Base-by-base conservation (phyloP, 1,140 invertebrate genomes). In the Sipha flava region DNA sequence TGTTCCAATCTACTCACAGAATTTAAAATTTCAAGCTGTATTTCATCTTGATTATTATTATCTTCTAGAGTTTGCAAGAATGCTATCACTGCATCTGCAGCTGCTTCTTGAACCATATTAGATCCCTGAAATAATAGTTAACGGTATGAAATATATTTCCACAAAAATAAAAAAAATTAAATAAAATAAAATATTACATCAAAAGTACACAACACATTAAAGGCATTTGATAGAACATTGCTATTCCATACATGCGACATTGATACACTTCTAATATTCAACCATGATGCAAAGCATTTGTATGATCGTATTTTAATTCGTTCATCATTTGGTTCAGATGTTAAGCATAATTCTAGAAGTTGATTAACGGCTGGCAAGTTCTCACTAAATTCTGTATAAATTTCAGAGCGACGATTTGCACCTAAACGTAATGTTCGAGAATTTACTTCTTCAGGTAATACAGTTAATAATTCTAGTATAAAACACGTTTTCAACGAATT, bases 391-490 rank as follows among this genome's bases (percentile, higher is more conserved):
- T 96, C 92, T 70, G 90, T 87, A 82, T 92, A 90, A 23, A 98
- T 88, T 85, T 97, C 92, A 81, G 92, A 88, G 79, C 96, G 87
- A 83, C 97, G 87, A 87, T 98, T 98, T 81, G 93, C 93, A 31
- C 96, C 96, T 79, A 99, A 87, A 83, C 94, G 91, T 34, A 98
- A 86, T 82, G 90, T 91, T 83, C 93, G 87, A 14, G 91, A 94
- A 84, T 92, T 91, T 45, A 97, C 91, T 90, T 99, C 97, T 89
- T 99, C 97, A n/a, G 97, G 96, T 82, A 98, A 87, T 10, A 98
- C 92, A 52, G 92, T 97, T 52, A 99, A 88, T 80, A 98, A 91
- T 89, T 98, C 95, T 82, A 99, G 85, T 34, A 98, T 86, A 37
- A 95, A 92, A 89, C 90, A 93, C 77, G 92, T 85, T 85, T 90